Evolutionary conservation across 1,140 invertebrate genomes (phyloP).

Genomic region (Lepidurus couesii): DNA sequence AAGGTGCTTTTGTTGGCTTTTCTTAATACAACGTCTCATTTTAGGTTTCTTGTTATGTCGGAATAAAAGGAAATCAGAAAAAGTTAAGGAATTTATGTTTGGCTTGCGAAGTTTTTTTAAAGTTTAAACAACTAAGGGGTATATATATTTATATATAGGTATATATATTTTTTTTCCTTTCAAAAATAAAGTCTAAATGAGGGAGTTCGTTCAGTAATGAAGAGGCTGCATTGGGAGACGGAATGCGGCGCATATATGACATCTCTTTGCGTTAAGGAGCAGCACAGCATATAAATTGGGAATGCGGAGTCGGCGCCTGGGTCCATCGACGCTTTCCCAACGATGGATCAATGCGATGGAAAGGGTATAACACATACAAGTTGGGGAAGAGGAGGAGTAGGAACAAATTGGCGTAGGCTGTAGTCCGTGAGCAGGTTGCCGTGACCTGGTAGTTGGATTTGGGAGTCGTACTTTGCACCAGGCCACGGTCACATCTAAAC

Average conservation of each 20-base stretch:
- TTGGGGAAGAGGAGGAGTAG: background rate
- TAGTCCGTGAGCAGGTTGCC: constrained; percentile 1
- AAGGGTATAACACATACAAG: background rate
- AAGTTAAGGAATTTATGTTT: background rate
- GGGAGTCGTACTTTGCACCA: background rate
- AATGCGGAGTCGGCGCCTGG: background rate
- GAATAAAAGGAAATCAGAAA: background rate
- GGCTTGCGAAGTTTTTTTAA: background rate
- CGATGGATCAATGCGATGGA: background rate
- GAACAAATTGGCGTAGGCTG: constrained; percentile 2
- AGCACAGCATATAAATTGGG: background rate
- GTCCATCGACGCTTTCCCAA: background rate
- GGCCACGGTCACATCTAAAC: background rate
- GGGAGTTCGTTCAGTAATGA: background rate
- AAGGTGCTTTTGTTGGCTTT: background rate
- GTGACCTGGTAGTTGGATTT: background rate
- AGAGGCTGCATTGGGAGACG: background rate
- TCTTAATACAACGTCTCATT: background rate
- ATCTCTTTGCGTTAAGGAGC: background rate
- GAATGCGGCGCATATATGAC: background rate
- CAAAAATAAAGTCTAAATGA: background rate
- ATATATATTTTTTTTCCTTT: background rate
- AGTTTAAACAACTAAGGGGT: background rate
- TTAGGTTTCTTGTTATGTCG: background rate
- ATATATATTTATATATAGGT: too few species aligned